phyloP scores from a whole-genome alignment of 2,888 invertebrate species.

The Omphaloscelis lunosa region DNA sequence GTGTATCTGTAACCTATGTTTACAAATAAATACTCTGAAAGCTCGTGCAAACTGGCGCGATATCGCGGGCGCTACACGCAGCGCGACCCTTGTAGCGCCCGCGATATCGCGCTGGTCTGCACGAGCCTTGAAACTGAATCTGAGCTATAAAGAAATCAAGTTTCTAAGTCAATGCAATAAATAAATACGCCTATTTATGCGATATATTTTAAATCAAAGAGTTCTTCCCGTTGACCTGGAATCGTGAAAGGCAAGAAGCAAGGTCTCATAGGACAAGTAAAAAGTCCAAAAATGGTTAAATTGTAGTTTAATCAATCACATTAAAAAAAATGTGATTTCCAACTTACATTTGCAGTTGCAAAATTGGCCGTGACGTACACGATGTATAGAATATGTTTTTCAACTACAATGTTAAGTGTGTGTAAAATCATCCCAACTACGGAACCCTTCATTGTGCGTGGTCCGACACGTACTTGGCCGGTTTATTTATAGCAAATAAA shows the following conservation, averaged over 20 bases:
- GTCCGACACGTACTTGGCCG: not conserved
- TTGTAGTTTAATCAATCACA: too few species aligned
- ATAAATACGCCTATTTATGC: not conserved
- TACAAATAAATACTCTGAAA: too few species aligned
- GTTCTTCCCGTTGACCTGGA: not conserved
- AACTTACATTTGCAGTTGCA: not conserved
- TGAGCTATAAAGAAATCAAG: not conserved
- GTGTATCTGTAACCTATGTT: too few species aligned
- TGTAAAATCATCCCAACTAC: not conserved
- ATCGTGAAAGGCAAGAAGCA: not conserved
- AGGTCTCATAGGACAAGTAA: too few species aligned
- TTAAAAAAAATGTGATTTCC: not conserved
- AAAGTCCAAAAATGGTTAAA: too few species aligned
- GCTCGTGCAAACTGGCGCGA: too few species aligned
- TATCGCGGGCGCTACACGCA: too few species aligned
- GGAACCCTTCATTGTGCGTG: not conserved
- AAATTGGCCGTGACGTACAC: not conserved
- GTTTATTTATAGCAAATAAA: too few species aligned
- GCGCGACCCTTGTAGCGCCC: too few species aligned
- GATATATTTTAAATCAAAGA: not conserved
- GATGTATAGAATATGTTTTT: not conserved
- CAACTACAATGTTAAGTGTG: not conserved
- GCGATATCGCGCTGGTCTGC: too few species aligned
- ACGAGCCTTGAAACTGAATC: too few species aligned
- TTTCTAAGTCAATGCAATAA: not conserved